Evolutionary conservation across 2,797 vertebrate species (phyloP), one percentile per base, ranked within the genome.

Genomic region (Petrocephalus sullivani): DNA sequence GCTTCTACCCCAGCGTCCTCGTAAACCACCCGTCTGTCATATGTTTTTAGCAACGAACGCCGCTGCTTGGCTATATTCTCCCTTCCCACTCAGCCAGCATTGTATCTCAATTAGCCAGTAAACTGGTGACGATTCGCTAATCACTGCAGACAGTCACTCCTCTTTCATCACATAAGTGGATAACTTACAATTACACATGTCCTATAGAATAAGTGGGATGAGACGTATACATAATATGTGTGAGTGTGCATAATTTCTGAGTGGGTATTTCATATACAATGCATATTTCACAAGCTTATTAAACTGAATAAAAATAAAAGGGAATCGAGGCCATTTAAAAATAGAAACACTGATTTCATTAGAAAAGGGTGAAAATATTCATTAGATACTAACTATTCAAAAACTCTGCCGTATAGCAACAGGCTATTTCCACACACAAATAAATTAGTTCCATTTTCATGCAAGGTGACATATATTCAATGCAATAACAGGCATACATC

Each of bases 371-470:
- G 1, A 37, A 46, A 78, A 37, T 78, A 16, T 78, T 37, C 71
- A 78, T 78, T 78, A 19, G 71, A 78, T 41, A 46, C 71, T 46
- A 78, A 78, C 71, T 37, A 78, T 78, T 78, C 71, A 78, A 41
- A 78, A 78, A 78, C 14, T 75, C 33, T 78, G 71, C 71, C 8
- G 37, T 19, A 41, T 78, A 41, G 71, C 71, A 78, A 78, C 71
- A 78, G 37, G 16, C 16, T 46, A 37, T 78, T n/a, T 78, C 71
- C 19, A 78, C 71, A 78, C 16, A 46, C 16, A 78, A 78, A 78
- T 78, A 78, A 78, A 78, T 78, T 78, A 41, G 16, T 78, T 78
- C 71, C 71, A 46, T 37, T 78, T 78, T 46, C 33, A 78, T 78
- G 37, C 71, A 78, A 78, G 71, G 71, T 78, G 71, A 46, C 37